Evolutionary conservation across 2,888 invertebrate species (phyloP).

Genomic region (Ornithoptera priamus): DNA sequence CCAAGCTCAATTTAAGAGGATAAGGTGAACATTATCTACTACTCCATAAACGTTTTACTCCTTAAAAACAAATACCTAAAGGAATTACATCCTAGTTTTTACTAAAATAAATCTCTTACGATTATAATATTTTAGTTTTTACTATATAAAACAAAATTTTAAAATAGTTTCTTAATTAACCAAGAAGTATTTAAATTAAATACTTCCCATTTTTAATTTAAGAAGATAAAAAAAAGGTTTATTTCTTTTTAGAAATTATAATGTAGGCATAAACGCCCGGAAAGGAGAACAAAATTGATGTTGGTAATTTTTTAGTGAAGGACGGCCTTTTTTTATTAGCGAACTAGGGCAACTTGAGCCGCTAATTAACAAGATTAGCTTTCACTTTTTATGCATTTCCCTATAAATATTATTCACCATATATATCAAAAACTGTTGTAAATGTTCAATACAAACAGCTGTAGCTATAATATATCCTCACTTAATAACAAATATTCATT

Average conservation of each 20-base stretch:
- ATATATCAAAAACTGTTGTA: too few species aligned
- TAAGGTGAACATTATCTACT: too few species aligned
- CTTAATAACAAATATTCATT: too few species aligned
- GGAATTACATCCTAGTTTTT: too few species aligned
- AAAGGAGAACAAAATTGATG: conserved; percentile 28
- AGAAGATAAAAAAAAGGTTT: conserved; percentile 19
- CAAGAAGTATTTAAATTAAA: conserved; percentile 15
- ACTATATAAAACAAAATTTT: too few species aligned
- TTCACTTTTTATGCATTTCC: conserved; percentile 12
- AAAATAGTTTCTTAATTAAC: conserved; percentile 14
- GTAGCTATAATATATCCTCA: too few species aligned
- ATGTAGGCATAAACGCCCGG: conserved; percentile 25
- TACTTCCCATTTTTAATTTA: conserved; percentile 25
- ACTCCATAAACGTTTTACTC: too few species aligned
- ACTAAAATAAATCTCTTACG: too few species aligned
- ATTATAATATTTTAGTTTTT: too few species aligned
- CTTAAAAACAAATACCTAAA: too few species aligned
- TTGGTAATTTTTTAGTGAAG: conserved; percentile 26
- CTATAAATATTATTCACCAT: not conserved
- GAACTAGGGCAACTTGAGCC: conserved; percentile 35
- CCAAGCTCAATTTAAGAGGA: too few species aligned
- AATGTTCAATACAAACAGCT: too few species aligned
- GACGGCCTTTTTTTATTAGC: conserved; percentile 22
- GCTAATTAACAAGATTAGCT: conserved; percentile 77
- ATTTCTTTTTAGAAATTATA: conserved; percentile 29